Percentiles rank a stretch among this genome's conserved stretches.
These are phyloP conservation scores for Heliconius congener DNA, from an alignment of 1,140 invertebrate genomes.

Conservation along the genomic window DNA sequence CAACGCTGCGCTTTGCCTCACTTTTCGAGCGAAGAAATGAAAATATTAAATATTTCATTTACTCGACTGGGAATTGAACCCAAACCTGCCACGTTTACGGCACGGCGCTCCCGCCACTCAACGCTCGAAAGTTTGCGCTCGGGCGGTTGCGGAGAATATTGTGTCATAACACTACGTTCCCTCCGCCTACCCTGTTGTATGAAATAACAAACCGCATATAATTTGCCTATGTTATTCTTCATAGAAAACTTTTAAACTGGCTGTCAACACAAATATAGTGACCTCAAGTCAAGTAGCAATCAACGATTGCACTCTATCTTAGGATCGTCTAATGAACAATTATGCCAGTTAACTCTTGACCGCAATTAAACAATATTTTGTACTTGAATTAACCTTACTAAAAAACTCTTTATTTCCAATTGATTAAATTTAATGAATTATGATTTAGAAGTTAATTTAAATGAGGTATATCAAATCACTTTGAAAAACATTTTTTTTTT, in stretches of 20 bases:
- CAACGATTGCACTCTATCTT: slow-evolving; percentile 56
- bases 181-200: too few relatives aligned
- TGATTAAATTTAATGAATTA: neutral
- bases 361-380: slow-evolving; percentile 55
- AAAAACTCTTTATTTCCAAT: slow-evolving; percentile 2
- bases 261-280: slow-evolving; percentile 42
- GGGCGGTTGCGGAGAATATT: too few relatives aligned
- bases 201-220: neutral
- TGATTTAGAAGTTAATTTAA: neutral
- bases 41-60: too few relatives aligned
- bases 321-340: slow-evolving; percentile 68
- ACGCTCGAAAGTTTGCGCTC: too few relatives aligned
- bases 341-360: slow-evolving; percentile 70
- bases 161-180: too few relatives aligned
- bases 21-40: too few relatives aligned
- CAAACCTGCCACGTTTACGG: too few relatives aligned
- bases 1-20: too few relatives aligned
- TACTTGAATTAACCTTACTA: slow-evolving; percentile 27
- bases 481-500: neutral
- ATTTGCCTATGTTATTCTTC: neutral
- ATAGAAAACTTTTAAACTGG: slow-evolving; percentile 12
- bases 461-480: neutral
- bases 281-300: slow-evolving; percentile 69
- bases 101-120: too few relatives aligned
- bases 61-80: too few relatives aligned